Base-by-base conservation (phyloP, 2,888 invertebrate species). In the Sphinx pinastri region DNA sequence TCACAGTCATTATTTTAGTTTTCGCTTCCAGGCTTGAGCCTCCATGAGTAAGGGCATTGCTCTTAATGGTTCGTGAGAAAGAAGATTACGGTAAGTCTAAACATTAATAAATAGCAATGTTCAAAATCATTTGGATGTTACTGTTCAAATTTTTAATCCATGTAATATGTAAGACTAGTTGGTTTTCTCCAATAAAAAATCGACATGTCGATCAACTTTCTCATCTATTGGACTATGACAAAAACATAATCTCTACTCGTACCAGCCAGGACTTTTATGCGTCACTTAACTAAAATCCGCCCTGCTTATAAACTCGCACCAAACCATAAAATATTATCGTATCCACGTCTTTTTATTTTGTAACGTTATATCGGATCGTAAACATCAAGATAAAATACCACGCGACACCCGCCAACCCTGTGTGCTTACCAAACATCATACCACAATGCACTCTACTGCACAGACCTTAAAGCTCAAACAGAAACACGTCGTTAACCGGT, bases 311-410 rank as follows among this genome's bases (percentile, higher is more conserved):
- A 63, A 19, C 6, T 63, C 16, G 75, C 55, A 69, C 82, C 84
- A 72, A 31, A 73, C 67, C 72, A 72, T 81, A 78, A 82, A 81
- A 81, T 81, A 82, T 77, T 75, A 78, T 76, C 76, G 16, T 45
- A 57, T 75, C 75, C 74, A 72, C 79, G 83, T 79, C 79, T 83
- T 83, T 85, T 89, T 88, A 63, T 63, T 85, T 76, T 81, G 88
- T 84, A 86, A 88, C 84, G 83, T 84, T 82, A 88, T 85, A 88
- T 85, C 84, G 81, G 80, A 78, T 85, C 87, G 84, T 89, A 88
- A 90, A 91, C 81, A 82, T 83, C 81, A 77, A 80, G 81, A 86
- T 88, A 86, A 88, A 87, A 89, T 88, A 63, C 63, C 19, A 19
- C 14, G 63, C 63, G 63, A 63, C 63, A 63, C 63, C 63, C 47